These are phyloP conservation scores for Sterna hirundo DNA, from an alignment of 2,113 vertebrate species.

Conservation along the genomic window DNA sequence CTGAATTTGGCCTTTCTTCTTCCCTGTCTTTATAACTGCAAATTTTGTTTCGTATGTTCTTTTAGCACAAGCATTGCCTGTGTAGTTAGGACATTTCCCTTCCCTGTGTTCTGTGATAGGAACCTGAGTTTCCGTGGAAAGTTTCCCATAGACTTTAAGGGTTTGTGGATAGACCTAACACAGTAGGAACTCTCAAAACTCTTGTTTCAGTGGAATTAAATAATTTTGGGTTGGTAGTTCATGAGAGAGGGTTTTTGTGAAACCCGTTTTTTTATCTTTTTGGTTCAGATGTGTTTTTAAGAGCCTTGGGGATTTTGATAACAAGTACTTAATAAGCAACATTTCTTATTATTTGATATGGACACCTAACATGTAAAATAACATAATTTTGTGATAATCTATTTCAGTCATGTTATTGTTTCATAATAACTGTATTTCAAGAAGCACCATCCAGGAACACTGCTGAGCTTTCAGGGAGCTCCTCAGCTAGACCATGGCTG, in stretches of 20 bases:
- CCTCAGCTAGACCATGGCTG: not conserved
- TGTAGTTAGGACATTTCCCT: not conserved
- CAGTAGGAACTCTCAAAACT: not conserved
- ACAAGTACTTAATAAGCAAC: not conserved
- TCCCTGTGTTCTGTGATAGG: not conserved
- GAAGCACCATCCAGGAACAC: not conserved
- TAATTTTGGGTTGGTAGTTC: not conserved
- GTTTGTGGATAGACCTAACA: not conserved
- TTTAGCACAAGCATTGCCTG: not conserved
- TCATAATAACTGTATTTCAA: not conserved
- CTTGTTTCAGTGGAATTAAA: not conserved
- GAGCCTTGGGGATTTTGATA: not conserved
- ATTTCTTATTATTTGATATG: not conserved
- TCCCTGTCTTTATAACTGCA: not conserved
- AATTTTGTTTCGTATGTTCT: not conserved
- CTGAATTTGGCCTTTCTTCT: not conserved
- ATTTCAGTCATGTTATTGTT: not conserved
- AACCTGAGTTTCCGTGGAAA: not conserved
- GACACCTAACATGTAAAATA: not conserved
- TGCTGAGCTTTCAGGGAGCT: not conserved
- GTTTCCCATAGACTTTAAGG: not conserved
- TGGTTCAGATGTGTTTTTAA: not conserved
- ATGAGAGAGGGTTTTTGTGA: not conserved
- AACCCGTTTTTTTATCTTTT: not conserved
- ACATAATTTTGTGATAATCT: not conserved